Conservation (phyloP, 2,113 vertebrate genomes). For the Gadus chalcogrammus region DNA sequence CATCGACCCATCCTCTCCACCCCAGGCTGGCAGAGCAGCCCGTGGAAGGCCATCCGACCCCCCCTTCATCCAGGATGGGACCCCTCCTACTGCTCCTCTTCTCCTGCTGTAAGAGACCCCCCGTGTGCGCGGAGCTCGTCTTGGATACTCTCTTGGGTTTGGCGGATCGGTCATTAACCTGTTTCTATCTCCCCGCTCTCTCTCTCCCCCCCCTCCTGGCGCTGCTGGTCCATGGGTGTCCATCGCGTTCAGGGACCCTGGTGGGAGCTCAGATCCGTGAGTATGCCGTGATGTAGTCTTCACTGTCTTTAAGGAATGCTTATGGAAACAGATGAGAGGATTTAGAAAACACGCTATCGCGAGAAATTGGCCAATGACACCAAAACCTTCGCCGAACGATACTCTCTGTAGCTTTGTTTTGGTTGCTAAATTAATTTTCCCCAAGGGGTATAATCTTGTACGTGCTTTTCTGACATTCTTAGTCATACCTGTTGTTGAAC, state of each 20-base stretch:
- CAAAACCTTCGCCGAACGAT: too few relatives aligned
- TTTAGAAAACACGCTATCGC: too few relatives aligned
- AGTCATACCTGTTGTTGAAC: too few relatives aligned
- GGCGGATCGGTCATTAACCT: slow-evolving; percentile 37
- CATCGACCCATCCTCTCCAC: not conserved
- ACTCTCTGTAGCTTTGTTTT: too few relatives aligned
- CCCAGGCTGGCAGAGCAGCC: not conserved
- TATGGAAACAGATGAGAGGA: too few relatives aligned
- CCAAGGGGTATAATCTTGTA: too few relatives aligned
- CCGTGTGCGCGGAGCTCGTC: not conserved
- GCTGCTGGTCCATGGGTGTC: slow-evolving; percentile 22
- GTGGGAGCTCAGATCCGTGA: slow-evolving; percentile 46
- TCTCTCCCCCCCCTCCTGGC: slow-evolving; percentile 12
- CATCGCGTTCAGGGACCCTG: slow-evolving; percentile 19
- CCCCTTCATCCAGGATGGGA: slow-evolving; percentile 51
- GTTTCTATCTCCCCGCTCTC: not conserved
- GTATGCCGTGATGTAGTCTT: slow-evolving; percentile 21
- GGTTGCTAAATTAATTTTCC: too few relatives aligned
- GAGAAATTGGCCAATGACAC: too few relatives aligned
- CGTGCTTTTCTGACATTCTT: too few relatives aligned
- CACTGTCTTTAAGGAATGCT: too few relatives aligned
- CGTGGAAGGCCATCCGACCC: slow-evolving; percentile 1
- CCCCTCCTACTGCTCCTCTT: slow-evolving; percentile 52
- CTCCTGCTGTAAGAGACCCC: slow-evolving; percentile 62
- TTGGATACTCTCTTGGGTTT: not conserved